phyloP scores from a whole-genome alignment of 1,140 invertebrate species.

The Contarinia nasturtii region DNA sequence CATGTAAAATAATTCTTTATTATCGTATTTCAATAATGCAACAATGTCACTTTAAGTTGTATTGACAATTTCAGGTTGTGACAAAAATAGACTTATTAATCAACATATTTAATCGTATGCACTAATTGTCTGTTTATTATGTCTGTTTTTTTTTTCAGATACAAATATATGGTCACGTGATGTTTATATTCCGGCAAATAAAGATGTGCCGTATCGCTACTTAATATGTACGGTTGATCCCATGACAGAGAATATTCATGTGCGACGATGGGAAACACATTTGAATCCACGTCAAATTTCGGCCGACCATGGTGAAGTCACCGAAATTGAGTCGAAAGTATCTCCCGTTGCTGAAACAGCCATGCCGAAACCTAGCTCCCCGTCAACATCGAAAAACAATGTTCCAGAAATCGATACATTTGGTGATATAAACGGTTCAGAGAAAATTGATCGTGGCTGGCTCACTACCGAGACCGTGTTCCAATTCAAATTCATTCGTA shows the following conservation, averaged over 20 bases:
- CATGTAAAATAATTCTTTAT: too few species aligned
- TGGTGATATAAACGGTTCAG: conserved; percentile 40
- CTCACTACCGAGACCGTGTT: conserved; percentile 67
- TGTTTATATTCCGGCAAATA: conserved; percentile 38
- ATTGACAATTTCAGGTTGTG: too few species aligned
- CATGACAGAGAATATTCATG: conserved; percentile 34
- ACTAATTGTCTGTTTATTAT: too few species aligned
- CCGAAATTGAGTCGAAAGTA: too few species aligned
- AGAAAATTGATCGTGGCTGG: conserved; percentile 64
- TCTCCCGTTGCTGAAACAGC: too few species aligned
- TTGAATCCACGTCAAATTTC: conserved; percentile 38
- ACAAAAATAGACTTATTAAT: too few species aligned
- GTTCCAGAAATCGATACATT: conserved; percentile 28
- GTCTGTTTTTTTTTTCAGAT: conserved; percentile 8
- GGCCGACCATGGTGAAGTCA: conserved; percentile 16
- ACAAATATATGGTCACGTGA: conserved; percentile 30
- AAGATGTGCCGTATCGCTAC: conserved; percentile 57
- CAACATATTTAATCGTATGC: too few species aligned
- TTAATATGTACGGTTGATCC: conserved; percentile 43
- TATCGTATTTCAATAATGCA: too few species aligned
- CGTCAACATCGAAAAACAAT: conserved; percentile 13
- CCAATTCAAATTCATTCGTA: conserved; percentile 71
- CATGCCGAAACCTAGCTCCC: conserved; percentile 10
- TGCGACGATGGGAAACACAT: conserved; percentile 71
- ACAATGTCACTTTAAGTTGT: too few species aligned